Base-by-base conservation (phyloP, 2,888 invertebrate species). In the Leucophora obtusa region DNA sequence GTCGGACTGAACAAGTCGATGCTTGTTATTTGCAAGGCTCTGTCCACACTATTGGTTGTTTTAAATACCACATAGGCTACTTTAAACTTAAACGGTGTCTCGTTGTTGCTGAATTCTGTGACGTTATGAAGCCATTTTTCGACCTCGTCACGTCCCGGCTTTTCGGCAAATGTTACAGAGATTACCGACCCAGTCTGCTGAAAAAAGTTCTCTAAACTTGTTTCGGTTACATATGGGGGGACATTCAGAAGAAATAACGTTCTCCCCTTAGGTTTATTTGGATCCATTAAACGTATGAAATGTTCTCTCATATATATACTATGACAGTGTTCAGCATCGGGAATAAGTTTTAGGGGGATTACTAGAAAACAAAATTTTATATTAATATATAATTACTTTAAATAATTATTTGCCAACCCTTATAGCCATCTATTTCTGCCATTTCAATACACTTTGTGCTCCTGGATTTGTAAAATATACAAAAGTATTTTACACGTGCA, bases 221-320 rank as follows among this genome's bases (percentile, higher is more conserved):
- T 91, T 89, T 93, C 92, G 14, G 93, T 93, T 0, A 93, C 93
- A 85, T 95, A 97, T 0, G 96, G 96, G 7, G 97, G 97, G 3
- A 97, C 90, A 87, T 97, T 97, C 0, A 96, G 88, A 0, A 96
- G 88, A 87, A 97, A 95, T 18, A 98, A 89, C 0, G 97, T 97
- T 85, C 93, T 92, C 17, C 95, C 95, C 65, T 92, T 91, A 0
- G 97, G 97, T 90, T 94, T 95, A 77, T 93, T 92, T 0, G 91
- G 91, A 58, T 93, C 93, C 85, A 94, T 93, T 50, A 93, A 93
- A 85, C 94, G 92, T 7, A 95, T 93, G 8, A 92, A 92, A 89
- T 97, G 96, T 86, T 96, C 94, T 87, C 96, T 96, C 84, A 89
- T 86, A 71, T 88, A 90, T 68, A 89, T 58, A 35, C 86, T 84